Evolutionary conservation across 2,888 invertebrate species (phyloP), one percentile per base, ranked within the genome.

Genomic region (Lithodes maja): DNA sequence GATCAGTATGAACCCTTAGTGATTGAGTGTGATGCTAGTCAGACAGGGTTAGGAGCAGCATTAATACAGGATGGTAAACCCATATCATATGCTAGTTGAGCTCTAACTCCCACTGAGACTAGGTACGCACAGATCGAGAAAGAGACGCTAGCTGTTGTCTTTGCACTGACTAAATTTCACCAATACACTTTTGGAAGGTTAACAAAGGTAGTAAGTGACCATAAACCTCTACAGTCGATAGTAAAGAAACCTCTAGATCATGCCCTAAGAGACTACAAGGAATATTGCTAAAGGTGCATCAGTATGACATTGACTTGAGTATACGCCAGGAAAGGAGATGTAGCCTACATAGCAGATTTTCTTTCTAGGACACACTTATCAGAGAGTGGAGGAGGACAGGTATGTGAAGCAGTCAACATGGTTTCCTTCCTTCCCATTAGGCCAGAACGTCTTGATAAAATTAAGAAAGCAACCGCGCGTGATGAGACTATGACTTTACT

Each of bases 71-170:
- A 77, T 9, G 77, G 50, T 52, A 77, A 77, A 50, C 77, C 77
- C 0, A 77, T 77, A 77, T 49, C 77, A 0, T 50, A 77, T 15
- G 77, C 77, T 15, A 77, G 50, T 50, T 15, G 50, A 50, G 49
- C 50, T 52, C 15, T 77, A 77, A 50, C 77, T 50, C 50, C 49
- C 15, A 77, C 33, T 50, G 77, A 77, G 49, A 77, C 2, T 12
- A 77, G 52, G 77, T 77, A 77, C 50, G 33, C 50, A 50, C 77
- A 77, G 15, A 77, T 50, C 3, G 77, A 77, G 52, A 77, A 77
- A 50, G 77, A 77, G 50, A 77, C 15, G 77, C 12, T 77, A 2
- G 77, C 50, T 50, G 50, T 50, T 3, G 2, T 77, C 3, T 77
- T 50, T 50, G 77, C 49, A 2, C 50, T 77, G 77, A 52, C 5